Base-by-base conservation (phyloP, 2,113 vertebrate species). In the Myiagra hebetior region DNA sequence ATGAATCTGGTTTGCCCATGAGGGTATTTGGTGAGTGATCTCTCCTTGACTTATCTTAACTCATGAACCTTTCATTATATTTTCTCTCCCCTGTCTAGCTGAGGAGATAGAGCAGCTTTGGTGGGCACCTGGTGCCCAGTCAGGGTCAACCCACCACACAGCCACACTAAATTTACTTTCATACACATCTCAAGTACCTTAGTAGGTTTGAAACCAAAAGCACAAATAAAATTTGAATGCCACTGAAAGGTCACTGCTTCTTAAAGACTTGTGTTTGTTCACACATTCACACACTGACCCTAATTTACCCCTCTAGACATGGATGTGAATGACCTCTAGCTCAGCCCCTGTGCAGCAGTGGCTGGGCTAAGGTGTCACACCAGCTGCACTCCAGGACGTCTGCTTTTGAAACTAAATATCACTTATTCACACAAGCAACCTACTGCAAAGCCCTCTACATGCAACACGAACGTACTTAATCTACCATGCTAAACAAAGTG, bases 211-310 rank as follows among this genome's bases (percentile, higher is more conserved):
- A 86, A 91, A 65, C 5, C n/a, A 83, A 77, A 79, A 56, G 31
- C 5, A 18, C 31, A 73, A 60, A 91, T 39, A 72, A 7, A 77
- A 55, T 50, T 59, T 62, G 37, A 91, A 86, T 33, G 33, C 9
- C 9, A 15, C 20, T 67, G 46, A 90, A 93, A 84, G 69, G 74
- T 44, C 46, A 63, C 10, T 8, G 33, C 33, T 91, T 77, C 46
- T 47, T 59, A 50, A 68, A 69, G 50, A 62, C 31, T 30, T 26
- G 7, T 21, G 20, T 22, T 59, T 2, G 0, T 35, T 47, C 59
- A 30, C 16, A 49, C 17, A 37, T 24, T 35, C 23, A 15, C 18
- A 63, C 0, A 4, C 8, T 1, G 4, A 53, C 6, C 20, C 30
- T 33, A 64, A 16, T 13, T 33, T 18, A 73, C 24, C 18, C 22